Conservation (phyloP, 2,113 vertebrate species). For the Myotis brandtii region DNA sequence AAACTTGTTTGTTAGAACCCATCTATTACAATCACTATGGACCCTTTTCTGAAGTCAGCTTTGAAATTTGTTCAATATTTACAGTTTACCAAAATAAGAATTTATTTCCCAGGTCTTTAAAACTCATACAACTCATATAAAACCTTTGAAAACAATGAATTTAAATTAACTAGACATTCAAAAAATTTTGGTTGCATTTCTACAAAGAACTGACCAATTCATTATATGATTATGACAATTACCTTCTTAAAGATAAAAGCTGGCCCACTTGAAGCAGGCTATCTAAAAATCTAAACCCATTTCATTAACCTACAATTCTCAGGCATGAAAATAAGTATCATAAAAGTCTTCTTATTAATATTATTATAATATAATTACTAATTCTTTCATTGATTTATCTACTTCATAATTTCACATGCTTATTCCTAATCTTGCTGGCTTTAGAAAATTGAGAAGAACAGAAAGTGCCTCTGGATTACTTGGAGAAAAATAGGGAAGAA, state of each 20-base stretch:
- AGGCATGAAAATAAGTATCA: not conserved
- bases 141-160: not conserved
- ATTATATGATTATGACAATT: not conserved
- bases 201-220: not conserved
- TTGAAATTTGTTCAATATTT: conserved; percentile 34
- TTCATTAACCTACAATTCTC: not conserved
- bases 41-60: not conserved
- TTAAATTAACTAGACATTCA: conserved; percentile 10
- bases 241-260: not conserved
- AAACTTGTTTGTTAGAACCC: not conserved
- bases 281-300: not conserved
- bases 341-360: not conserved
- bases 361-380: not conserved
- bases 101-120: not conserved
- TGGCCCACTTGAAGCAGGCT: not conserved
- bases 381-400: not conserved
- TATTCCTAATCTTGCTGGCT: not conserved
- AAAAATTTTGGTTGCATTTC: conserved; percentile 5
- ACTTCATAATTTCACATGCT: not conserved
- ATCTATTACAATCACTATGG: not conserved
- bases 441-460: not conserved
- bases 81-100: not conserved
- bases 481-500: not conserved
- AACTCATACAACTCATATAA: not conserved
- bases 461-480: not conserved